Evolutionary conservation across 2,888 invertebrate genomes (phyloP), one percentile per base, ranked within the genome.

Genomic region (Troilus luridus): DNA sequence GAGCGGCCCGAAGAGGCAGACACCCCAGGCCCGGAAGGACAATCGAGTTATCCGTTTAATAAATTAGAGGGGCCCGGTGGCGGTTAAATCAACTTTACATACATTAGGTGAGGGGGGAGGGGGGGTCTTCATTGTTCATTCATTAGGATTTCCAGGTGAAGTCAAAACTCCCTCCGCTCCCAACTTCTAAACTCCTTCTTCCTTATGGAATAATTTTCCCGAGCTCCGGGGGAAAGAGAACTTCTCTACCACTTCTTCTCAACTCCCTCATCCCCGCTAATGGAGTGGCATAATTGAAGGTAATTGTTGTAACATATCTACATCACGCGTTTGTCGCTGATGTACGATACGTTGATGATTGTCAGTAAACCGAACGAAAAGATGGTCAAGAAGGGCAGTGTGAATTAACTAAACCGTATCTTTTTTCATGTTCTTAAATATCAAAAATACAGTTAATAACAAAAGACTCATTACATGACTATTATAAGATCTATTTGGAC

Each of bases 1-100:
- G 72, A 27, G 6, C 14, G 72, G 14, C 17, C 72, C 72, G 72
- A 72, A 72, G 27, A 72, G 24, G 27, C 72, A 12, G 72, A 8
- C 17, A 12, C 14, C 8, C 72, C 56, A 19, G 59, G 21, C 60
- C 88, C 12, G 58, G 54, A 67, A 41, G 54, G 59, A 89, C 64
- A 89, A 89, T 89, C 89, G 89, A 89, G 89, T 89, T 89, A 89
- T 89, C 89, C 89, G 59, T 41, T 89, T 89, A 89, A 89, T 89
- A 89, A 89, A 89, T 89, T 89, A 89, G 89, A 24, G 62, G 62
- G 14, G 85, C 54, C 54, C 41, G 67, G 54, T 67, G 56, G 89
- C 67, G 62, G 64, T 89, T 89, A 89, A 89, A 89, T 89, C 89
- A 89, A 89, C 89, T 89, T 89, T 89, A 89, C 89, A 89, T 89